phyloP scores from a whole-genome alignment of 1,140 invertebrate genomes.

The Stegodyphus dumicola region DNA sequence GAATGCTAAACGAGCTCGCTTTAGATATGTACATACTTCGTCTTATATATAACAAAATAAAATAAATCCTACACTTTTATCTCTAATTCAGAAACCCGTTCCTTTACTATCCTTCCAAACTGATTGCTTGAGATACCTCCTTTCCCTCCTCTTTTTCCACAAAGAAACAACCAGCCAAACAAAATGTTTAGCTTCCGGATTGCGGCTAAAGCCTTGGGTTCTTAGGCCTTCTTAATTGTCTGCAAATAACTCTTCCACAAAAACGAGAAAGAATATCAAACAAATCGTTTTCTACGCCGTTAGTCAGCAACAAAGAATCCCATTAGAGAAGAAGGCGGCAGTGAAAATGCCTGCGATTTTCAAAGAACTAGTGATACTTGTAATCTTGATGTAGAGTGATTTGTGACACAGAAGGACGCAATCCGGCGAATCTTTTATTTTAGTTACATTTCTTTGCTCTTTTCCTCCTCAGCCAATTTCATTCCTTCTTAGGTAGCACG shows the following conservation, averaged over 20 bases:
- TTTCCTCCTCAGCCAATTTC: conserved; percentile 18
- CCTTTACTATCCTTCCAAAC: too few species aligned
- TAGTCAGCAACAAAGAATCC: conserved; percentile 1
- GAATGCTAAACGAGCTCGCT: too few species aligned
- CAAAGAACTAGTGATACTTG: conserved; percentile 43
- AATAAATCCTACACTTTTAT: too few species aligned
- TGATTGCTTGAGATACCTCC: not conserved
- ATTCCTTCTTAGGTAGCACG: conserved; percentile 9
- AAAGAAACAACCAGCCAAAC: too few species aligned
- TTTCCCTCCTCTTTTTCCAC: not conserved
- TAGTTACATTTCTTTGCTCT: not conserved
- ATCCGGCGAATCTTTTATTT: not conserved
- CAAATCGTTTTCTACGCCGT: not conserved
- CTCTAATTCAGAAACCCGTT: too few species aligned
- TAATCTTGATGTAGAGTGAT: conserved; percentile 9
- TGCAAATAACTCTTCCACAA: not conserved
- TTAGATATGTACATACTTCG: too few species aligned
- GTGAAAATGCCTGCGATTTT: not conserved
- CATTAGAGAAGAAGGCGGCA: not conserved
- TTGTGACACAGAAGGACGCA: not conserved
- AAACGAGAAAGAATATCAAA: not conserved
- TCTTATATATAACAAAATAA: too few species aligned
- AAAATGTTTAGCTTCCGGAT: not conserved
- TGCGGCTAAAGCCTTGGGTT: not conserved
- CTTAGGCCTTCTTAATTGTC: conserved; percentile 17